These are phyloP conservation scores for Apodemus speciosus DNA, from an alignment of 2,113 vertebrate species.

Conservation along the genomic window DNA sequence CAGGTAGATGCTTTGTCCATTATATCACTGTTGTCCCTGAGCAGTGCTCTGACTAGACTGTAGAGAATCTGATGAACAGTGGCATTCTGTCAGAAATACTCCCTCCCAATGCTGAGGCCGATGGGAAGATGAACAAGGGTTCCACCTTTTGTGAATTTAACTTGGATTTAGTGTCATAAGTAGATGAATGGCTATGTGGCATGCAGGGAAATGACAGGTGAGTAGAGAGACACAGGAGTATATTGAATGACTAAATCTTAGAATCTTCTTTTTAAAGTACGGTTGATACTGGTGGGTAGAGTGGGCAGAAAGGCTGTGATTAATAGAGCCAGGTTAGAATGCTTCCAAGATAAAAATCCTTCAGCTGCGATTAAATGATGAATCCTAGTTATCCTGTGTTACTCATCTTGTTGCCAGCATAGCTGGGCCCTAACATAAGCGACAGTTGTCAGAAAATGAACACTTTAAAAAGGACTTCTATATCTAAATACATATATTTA, in stretches of 20 bases:
- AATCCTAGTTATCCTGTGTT: conserved; percentile 68
- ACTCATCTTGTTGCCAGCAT: conserved; percentile 59
- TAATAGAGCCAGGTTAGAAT: conserved; percentile 65
- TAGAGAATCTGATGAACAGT: conserved; percentile 29
- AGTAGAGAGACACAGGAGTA: not conserved
- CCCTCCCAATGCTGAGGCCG: not conserved
- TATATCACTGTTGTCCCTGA: conserved; percentile 1
- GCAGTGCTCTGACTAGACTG: not conserved
- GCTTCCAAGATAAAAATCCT: conserved; percentile 62
- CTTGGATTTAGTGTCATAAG: conserved; percentile 37
- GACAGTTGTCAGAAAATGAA: conserved; percentile 76
- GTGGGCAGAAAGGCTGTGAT: conserved; percentile 51
- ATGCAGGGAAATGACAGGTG: not conserved
- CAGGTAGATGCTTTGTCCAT: conserved; percentile 9
- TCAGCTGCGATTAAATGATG: conserved; percentile 61
- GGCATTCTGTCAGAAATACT: not conserved
- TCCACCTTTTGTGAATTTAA: conserved; percentile 54
- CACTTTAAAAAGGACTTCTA: conserved; percentile 79
- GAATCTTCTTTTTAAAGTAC: conserved; percentile 29
- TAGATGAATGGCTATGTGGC: not conserved
- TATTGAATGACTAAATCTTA: conserved; percentile 14
- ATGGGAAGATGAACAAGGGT: not conserved
- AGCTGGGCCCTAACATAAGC: conserved; percentile 71
- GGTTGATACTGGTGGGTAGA: conserved; percentile 23
- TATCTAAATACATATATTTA: conserved; percentile 87